Base-by-base conservation (phyloP, 2,113 vertebrate genomes). In the Larimichthys polyactis region DNA sequence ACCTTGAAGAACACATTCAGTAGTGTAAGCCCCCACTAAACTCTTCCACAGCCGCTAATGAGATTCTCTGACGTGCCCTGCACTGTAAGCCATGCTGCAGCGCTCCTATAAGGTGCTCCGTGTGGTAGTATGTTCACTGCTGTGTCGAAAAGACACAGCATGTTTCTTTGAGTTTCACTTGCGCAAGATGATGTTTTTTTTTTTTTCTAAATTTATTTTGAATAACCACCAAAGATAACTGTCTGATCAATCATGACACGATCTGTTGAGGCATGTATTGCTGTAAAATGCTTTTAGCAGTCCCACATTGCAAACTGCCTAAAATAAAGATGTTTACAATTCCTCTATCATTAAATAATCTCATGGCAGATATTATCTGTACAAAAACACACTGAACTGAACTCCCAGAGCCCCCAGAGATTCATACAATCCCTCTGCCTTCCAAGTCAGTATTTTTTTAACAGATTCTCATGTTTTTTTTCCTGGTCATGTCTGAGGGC, bases 1-100 rank as follows among this genome's bases (percentile, higher is more conserved):
- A 89, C 82, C 85, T 84, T 82, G 75, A 84, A 32, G 82, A 83
- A 75, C 19, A 11, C 40, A 11, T 84, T 89, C 60, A 90, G 86
- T 71, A 73, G 69, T 64, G 67, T 94, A 94, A 93, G 91, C 90
- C 86, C 85, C 71, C 82, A 73, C 88, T 91, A 90, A 93, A 93
- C 70, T 91, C 85, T 70, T 86, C 81, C 83, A 90, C 78, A 88
- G 88, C 90, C 85, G 17, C 87, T 93, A 93, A 93, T 91, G 85
- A 89, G 91, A 91, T 93, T 91, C 90, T 4, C 75, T 79, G 75
- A 84, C 36, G 22, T 81, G 67, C 72, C 54, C 57, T 57, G 71
- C 62, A 11, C 64, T 27, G 83, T 90, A 92, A 91, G 92, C 90
- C 77, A 82, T 16, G 64, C 86, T 63, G 70, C 78, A 74, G 68